phyloP scores from a whole-genome alignment of 1,140 invertebrate genomes.

The Ceratosolen solmsi region DNA sequence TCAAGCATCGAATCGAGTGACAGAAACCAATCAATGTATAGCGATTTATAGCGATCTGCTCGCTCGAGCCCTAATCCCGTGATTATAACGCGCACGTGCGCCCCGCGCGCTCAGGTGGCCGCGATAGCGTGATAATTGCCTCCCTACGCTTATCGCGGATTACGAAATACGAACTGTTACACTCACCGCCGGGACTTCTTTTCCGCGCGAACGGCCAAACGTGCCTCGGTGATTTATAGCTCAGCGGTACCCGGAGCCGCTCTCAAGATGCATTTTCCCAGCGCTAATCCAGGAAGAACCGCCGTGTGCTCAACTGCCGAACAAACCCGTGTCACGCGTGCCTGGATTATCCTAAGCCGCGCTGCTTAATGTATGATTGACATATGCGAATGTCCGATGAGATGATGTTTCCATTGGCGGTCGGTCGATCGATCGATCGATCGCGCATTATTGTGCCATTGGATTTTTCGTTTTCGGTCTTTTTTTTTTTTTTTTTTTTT shows the following conservation, averaged over 20 bases:
- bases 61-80: conserved; percentile 60
- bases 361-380: neutral
- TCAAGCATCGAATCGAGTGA: conserved; percentile 66
- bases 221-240: neutral
- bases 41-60: conserved; percentile 67
- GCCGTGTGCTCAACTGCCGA: neutral
- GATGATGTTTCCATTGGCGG: neutral
- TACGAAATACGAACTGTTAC: neutral
- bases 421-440: neutral
- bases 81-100: conserved; percentile 64
- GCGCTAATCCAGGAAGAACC: neutral
- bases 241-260: neutral
- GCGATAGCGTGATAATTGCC: conserved; percentile 27
- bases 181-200: neutral
- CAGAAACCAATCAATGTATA: conserved; percentile 68
- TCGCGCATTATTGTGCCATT: no score
- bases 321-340: neutral
- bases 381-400: no score
- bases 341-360: neutral
- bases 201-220: neutral
- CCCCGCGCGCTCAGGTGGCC: conserved; percentile 29
- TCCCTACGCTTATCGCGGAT: neutral
- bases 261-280: neutral
- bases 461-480: no score
- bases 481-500: no score